A percentile compares a stretch with the other conserved stretches of the same genome.
phyloP scores from a whole-genome alignment of 2,797 vertebrate species.

The Centroberyx gerrardi region DNA sequence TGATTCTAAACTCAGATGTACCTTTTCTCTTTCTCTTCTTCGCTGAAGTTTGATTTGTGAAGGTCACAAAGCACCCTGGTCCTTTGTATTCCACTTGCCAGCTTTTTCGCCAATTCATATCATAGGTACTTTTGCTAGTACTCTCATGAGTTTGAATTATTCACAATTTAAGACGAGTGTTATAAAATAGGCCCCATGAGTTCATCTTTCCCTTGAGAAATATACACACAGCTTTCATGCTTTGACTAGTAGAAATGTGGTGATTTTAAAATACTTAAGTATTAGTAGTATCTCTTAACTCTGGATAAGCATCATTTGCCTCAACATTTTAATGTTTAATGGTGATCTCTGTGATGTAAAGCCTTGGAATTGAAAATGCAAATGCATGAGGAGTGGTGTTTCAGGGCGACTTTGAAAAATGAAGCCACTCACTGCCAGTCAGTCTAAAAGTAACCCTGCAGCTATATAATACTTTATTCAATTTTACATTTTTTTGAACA shows the following conservation, averaged over 20 bases:
- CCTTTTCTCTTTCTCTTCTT: too few species aligned
- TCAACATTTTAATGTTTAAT: conserved; percentile 10
- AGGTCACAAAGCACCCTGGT: too few species aligned
- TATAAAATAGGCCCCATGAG: too few species aligned
- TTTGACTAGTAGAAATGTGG: not conserved
- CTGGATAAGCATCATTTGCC: conserved; percentile 4
- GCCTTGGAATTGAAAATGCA: conserved; percentile 29
- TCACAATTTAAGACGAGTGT: too few species aligned
- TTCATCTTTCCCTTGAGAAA: too few species aligned
- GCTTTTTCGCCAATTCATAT: too few species aligned
- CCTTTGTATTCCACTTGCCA: too few species aligned
- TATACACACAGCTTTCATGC: too few species aligned
- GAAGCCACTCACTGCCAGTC: conserved; percentile 2
- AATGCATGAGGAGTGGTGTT: conserved; percentile 28
- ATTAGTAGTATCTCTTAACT: not conserved
- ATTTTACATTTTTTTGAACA: conserved; percentile 2
- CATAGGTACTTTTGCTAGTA: too few species aligned
- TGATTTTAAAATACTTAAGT: not conserved
- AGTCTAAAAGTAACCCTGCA: conserved; percentile 20
- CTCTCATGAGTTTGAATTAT: too few species aligned
- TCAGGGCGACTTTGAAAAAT: conserved; percentile 17
- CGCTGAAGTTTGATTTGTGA: too few species aligned
- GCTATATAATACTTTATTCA: not conserved
- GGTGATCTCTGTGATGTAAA: conserved; percentile 20
- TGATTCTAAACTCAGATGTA: too few species aligned